Percentiles rank a stretch among this genome's conserved stretches.
Evolutionary conservation across 2,888 invertebrate genomes (phyloP).

Genomic region (Caenorhabditis panamensis): DNA sequence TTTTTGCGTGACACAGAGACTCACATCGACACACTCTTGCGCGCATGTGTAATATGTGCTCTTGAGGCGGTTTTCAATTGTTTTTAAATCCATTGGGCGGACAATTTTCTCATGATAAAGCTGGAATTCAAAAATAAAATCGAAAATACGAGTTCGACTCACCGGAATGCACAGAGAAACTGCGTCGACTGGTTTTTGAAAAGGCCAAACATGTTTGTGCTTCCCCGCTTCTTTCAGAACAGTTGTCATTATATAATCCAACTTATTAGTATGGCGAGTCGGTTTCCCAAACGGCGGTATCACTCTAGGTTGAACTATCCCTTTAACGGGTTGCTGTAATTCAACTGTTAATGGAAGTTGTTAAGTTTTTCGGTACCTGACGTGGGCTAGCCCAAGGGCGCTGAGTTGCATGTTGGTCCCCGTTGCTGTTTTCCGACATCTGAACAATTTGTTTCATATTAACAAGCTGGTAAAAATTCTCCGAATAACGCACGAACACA

Average conservation of each 20-base stretch:
- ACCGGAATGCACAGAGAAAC: conserved; percentile 95
- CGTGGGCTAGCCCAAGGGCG: conserved; percentile 59
- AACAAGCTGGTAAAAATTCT: no score
- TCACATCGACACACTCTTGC: conserved; percentile 89
- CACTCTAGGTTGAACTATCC: conserved; percentile 90
- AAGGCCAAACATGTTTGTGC: conserved; percentile 99
- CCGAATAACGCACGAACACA: no score
- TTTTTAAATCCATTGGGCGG: conserved; percentile 97
- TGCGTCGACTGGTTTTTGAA: conserved; percentile 97
- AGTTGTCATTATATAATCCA: conserved; percentile 93
- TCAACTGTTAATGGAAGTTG: no score
- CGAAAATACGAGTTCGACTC: no score
- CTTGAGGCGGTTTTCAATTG: conserved; percentile 95
- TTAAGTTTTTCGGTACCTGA: no score
- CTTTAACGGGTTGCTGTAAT: conserved; percentile 93
- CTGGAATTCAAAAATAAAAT: conserved; percentile 83
- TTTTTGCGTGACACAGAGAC: no score
- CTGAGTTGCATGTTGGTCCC: conserved; percentile 28
- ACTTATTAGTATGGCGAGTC: conserved; percentile 92
- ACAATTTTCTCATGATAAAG: conserved; percentile 98
- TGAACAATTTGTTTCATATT: no score
- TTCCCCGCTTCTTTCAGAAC: conserved; percentile 97
- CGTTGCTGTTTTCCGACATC: conserved; percentile 32
- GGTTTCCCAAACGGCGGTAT: conserved; percentile 90
- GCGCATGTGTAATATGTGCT: conserved; percentile 95